phyloP scores from a whole-genome alignment of 2,797 vertebrate genomes.

The Rhinichthys osculus region DNA sequence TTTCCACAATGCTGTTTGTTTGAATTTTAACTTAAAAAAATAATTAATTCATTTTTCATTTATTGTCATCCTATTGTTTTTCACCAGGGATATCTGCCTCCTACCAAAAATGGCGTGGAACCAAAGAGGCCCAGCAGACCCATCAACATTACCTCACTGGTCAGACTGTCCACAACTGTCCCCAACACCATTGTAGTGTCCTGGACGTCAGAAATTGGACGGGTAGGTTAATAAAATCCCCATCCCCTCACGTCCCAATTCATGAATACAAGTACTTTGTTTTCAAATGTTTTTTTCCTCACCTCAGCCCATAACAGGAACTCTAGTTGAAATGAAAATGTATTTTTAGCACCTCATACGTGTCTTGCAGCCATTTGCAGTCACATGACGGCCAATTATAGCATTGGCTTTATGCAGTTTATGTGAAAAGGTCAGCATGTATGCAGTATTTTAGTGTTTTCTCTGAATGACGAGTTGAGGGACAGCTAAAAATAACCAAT shows the following conservation, averaged over 20 bases:
- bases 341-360: neutral
- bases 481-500: neutral
- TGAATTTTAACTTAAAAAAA: neutral
- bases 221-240: conserved; percentile 78
- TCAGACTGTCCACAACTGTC: conserved; percentile 94
- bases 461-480: neutral
- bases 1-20: neutral
- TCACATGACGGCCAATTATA: conserved; percentile 5
- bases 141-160: conserved; percentile 99
- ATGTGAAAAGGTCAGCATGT: conserved; percentile 12
- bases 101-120: conserved; percentile 99
- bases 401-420: neutral
- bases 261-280: neutral
- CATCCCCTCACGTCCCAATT: neutral
- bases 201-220: conserved; percentile 97
- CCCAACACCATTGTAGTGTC: conserved; percentile 98
- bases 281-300: neutral
- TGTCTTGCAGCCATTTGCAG: conserved; percentile 8
- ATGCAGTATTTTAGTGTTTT: conserved; percentile 13
- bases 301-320: neutral
- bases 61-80: conserved; percentile 24
- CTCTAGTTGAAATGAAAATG: neutral
- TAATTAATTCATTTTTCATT: neutral
- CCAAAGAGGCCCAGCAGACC: conserved; percentile 98
- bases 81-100: conserved; percentile 95